Evolutionary conservation across 2,797 vertebrate genomes (phyloP), one percentile per base, ranked within the genome.

Genomic region (Glossophaga mutica): DNA sequence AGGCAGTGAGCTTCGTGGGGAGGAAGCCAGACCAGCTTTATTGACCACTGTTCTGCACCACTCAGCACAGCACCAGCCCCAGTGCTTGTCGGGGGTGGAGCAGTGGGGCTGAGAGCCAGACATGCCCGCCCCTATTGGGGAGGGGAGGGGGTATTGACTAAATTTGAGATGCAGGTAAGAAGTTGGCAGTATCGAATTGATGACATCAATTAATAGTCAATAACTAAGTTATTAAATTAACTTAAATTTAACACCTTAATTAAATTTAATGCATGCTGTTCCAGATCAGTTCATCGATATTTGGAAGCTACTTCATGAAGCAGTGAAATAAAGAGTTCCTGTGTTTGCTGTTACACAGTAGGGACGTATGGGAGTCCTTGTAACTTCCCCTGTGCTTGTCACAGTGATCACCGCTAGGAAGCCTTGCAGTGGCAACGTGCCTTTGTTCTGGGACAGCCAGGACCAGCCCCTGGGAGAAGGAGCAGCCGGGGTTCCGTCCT

Each of bases 91-190:
- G n/a, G 32, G 87, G 42, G 39, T 0, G 11, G 26, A 46, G 14
- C 0, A 26, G 16, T 12, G 24, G 24, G 71, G 1, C 92, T 62
- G 39, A 22, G 4, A 50, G 74, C 71, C 55, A 48, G 15, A 26
- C 21, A 55, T 2, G 1, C 50, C 37, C 78, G 39, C 67, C 67
- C 52, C 44, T 29, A 16, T 9, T 55, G 70, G 77, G 32, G 34
- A 39, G 59, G 86, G 10, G 46, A 84, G 9, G 18, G 74, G 7
- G 19, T 82, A 18, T 10, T 57, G 42, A 73, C 55, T 82, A 37
- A 34, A 26, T 87, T 44, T 82, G 70, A 78, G 32, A 91, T 94
- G 67, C 55, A 94, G 68, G 29, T 29, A 26, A 90, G 37, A 88
- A 65, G 68, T 57, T 71, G 68, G 37, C 93, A 44, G 57, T 44